Evolutionary conservation across 2,113 vertebrate species (phyloP).

Genomic region (Chamaetylas fuelleborni): DNA sequence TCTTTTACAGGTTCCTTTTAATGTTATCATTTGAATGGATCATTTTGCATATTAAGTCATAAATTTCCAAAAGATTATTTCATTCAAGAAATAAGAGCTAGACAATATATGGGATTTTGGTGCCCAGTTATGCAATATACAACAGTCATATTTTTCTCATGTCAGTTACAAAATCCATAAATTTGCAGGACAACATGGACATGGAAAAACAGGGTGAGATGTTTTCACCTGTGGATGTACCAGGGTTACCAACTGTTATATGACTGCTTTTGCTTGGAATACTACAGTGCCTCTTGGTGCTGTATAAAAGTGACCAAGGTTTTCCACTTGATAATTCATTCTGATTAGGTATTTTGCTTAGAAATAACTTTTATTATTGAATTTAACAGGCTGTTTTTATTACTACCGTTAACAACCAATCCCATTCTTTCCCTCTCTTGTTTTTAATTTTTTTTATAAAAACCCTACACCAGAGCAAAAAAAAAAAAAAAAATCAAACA

Average conservation of each 20-base stretch:
- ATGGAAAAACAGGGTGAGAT: not conserved
- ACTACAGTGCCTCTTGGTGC: not conserved
- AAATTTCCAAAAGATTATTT: not conserved
- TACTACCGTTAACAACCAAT: not conserved
- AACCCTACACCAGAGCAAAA: not conserved
- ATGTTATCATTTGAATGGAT: not conserved
- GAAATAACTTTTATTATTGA: not conserved
- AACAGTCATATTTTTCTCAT: not conserved
- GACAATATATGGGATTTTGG: not conserved
- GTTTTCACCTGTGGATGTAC: not conserved
- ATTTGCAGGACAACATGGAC: not conserved
- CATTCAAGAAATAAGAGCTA: not conserved
- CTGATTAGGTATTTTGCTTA: not conserved
- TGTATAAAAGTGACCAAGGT: not conserved
- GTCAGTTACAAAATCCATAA: not conserved
- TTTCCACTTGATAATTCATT: not conserved
- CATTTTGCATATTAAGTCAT: not conserved
- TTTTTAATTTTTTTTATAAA: not conserved
- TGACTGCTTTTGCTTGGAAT: not conserved
- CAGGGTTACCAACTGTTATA: not conserved
- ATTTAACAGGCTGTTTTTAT: not conserved
- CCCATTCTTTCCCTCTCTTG: not conserved
- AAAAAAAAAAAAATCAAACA: not conserved
- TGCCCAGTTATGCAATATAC: not conserved
- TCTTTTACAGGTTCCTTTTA: not conserved